A percentile compares a stretch with the other conserved stretches of the same genome.
Conservation (phyloP, 2,113 vertebrate genomes). For the Gymnogyps californianus region DNA sequence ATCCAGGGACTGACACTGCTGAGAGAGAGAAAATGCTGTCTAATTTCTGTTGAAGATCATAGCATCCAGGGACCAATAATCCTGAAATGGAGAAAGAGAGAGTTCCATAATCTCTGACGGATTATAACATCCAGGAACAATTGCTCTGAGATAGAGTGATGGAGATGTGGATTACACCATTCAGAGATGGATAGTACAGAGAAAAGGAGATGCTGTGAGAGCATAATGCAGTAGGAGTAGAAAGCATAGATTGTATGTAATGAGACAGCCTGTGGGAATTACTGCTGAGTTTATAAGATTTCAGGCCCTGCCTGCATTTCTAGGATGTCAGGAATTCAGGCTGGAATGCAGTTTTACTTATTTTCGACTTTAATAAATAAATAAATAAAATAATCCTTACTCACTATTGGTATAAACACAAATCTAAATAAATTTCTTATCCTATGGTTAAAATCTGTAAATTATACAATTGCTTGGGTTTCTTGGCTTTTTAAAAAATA, state of each 20-base stretch:
- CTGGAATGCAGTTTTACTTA: neutral
- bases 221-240: neutral
- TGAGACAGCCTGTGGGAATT: slow-evolving; percentile 45
- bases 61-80: slow-evolving; percentile 65
- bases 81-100: slow-evolving; percentile 54
- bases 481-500: neutral
- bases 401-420: neutral
- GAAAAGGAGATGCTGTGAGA: slow-evolving; percentile 1
- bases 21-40: slow-evolving; percentile 57
- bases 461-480: neutral
- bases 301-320: slow-evolving; percentile 4
- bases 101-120: slow-evolving; percentile 63
- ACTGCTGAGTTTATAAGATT: slow-evolving; percentile 30
- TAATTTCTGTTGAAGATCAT: slow-evolving; percentile 69
- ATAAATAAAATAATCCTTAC: neutral
- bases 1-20: slow-evolving; percentile 43
- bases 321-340: neutral
- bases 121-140: slow-evolving; percentile 67
- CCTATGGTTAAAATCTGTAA: neutral
- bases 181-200: slow-evolving; percentile 6
- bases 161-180: slow-evolving; percentile 45
- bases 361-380: neutral
- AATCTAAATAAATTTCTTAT: neutral
- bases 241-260: slow-evolving; percentile 28
- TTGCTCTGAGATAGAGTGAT: slow-evolving; percentile 2